A percentile compares a stretch with the other conserved stretches of the same genome.
These are phyloP conservation scores for Lithophane leautieri DNA, from an alignment of 2,888 invertebrate species.

Conservation along the genomic window DNA sequence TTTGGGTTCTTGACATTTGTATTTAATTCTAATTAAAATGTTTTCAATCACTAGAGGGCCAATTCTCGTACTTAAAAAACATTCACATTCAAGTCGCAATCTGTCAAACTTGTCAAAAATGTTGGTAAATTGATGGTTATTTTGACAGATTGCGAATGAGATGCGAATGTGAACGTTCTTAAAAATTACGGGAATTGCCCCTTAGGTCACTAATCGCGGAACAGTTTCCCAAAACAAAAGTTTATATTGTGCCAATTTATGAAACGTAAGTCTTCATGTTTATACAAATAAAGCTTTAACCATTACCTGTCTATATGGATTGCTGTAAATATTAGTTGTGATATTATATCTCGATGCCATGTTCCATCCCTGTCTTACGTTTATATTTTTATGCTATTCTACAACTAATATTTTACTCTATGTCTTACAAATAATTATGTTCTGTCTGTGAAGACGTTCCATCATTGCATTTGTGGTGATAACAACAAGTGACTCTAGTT, in stretches of 20 bases:
- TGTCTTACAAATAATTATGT: slow-evolving; percentile 53
- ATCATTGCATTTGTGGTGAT: slow-evolving; percentile 62
- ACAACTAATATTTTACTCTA: slow-evolving; percentile 63
- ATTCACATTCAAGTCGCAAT: too few species aligned
- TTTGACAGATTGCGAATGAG: too few species aligned
- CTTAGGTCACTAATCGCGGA: neutral
- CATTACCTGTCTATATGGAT: slow-evolving; percentile 76
- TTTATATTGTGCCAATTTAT: slow-evolving; percentile 27
- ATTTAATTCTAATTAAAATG: too few species aligned
- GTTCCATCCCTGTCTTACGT: slow-evolving; percentile 68
- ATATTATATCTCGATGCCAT: slow-evolving; percentile 85
- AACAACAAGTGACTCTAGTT: slow-evolving; percentile 57
- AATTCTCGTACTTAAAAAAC: too few species aligned
- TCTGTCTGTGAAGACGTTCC: slow-evolving; percentile 49
- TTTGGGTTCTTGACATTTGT: too few species aligned
- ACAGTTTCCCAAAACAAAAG: slow-evolving; percentile 24
- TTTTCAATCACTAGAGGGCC: too few species aligned
- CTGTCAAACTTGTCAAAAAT: too few species aligned
- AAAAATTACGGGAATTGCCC: too few species aligned
- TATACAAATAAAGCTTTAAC: slow-evolving; percentile 82
- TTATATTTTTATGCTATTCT: slow-evolving; percentile 56
- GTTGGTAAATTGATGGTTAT: too few species aligned
- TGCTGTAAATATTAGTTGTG: slow-evolving; percentile 84
- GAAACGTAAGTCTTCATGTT: slow-evolving; percentile 53
- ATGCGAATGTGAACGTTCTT: too few species aligned